These are phyloP conservation scores for Grammomys dolichurus DNA, from an alignment of 2,113 vertebrate species.

Conservation along the genomic window DNA sequence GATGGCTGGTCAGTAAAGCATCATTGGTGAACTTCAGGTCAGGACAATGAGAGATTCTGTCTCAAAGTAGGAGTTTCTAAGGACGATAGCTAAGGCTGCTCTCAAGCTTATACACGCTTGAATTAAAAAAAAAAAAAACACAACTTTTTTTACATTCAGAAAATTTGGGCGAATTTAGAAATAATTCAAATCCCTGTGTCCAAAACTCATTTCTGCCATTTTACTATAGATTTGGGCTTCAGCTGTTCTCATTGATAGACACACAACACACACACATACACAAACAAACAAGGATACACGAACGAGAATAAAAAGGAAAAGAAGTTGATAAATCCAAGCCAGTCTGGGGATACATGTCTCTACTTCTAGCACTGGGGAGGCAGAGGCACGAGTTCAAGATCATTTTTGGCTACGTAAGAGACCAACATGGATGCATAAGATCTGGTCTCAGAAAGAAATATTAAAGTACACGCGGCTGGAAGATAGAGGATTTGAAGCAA, in stretches of 20 bases:
- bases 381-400: background rate
- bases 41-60: background rate
- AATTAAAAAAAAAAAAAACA: too few relatives aligned
- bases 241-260: background rate
- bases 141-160: background rate
- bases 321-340: background rate
- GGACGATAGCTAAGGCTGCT: too few relatives aligned
- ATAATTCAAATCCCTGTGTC: slow-evolving; percentile 50
- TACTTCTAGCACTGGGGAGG: background rate
- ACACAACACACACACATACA: too few relatives aligned
- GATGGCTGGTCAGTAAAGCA: background rate
- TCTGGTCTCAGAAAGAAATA: background rate
- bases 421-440: background rate
- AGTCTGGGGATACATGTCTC: background rate
- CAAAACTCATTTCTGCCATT: slow-evolving; percentile 6
- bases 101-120: background rate
- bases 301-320: too few relatives aligned
- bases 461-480: background rate
- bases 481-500: background rate
- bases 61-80: background rate
- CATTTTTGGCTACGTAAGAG: background rate
- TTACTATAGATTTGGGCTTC: background rate
- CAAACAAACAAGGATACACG: too few relatives aligned
- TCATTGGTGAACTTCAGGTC: background rate
- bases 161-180: background rate